Base-by-base conservation (phyloP, 2,797 vertebrate genomes). In the Heterohyrax brucei region DNA sequence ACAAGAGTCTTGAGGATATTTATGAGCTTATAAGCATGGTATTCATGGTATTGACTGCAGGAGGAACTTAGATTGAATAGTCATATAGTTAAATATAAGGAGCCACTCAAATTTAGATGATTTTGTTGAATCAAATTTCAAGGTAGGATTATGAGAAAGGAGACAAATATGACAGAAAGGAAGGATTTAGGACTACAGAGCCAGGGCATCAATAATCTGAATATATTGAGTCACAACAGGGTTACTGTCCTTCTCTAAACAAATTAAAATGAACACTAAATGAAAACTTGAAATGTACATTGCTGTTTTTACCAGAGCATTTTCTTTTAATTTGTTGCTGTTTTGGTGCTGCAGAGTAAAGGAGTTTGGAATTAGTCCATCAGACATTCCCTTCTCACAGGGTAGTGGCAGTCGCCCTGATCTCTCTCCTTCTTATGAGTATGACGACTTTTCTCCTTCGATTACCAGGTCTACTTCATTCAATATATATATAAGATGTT, bases 291-390 rank as follows among this genome's bases (percentile, higher is more conserved):
- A 81, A 95, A 50, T 96, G 87, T 98, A 89, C 68, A 94, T 95
- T 97, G 91, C 93, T 98, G 96, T 98, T 92, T 98, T 98, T 98
- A 96, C 87, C 93, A 98, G 98, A 98, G 93, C 98, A 96, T 98
- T 98, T 98, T 98, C 98, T 98, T 97, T 98, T 98, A 98, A 98
- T 98, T 97, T 98, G 97, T 99, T 98, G 96, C 98, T 98, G 96
- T 98, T 98, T 98, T 98, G 98, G 98, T 98, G 97, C 98, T 98
- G 98, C 99, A 99, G 99, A 99, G 99, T 99, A 96, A 99, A 99
- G 99, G 99, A 99, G 99, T 99, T 99, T 98, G 99, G 99, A 98
- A 99, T 99, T 97, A 99, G 99, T 98, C 99, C 99, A 80, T 99
- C 99, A 91, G 99, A 99, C 98, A 99, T 99, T 97, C 99, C 99